Percentiles rank a stretch among this genome's conserved stretches.
These are phyloP conservation scores for Drosophila eohydei DNA, from an alignment of 2,888 invertebrate genomes.

Conservation along the genomic window DNA sequence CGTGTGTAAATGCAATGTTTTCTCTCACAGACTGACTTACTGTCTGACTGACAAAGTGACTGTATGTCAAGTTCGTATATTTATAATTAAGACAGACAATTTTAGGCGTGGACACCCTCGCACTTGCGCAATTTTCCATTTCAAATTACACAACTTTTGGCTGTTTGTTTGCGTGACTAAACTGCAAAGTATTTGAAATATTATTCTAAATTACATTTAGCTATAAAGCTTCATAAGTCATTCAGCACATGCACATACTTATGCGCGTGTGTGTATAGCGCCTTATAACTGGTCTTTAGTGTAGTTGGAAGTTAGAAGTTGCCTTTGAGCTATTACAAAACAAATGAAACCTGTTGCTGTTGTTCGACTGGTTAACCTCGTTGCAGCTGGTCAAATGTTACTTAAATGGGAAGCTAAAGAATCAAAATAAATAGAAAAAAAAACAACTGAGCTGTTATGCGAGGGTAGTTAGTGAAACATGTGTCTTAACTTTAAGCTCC, in stretches of 20 bases:
- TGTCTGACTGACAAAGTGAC: constrained; percentile 6
- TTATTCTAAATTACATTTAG: constrained; percentile 1
- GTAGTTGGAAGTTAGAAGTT: constrained; percentile 23
- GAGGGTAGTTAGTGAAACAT: too few relatives aligned
- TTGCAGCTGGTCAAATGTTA: constrained; percentile 11
- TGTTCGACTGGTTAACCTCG: constrained; percentile 61
- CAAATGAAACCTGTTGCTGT: constrained; percentile 48
- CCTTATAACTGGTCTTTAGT: neutral
- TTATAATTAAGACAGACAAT: constrained; percentile 64
- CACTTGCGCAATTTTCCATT: constrained; percentile 66
- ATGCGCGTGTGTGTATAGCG: too few relatives aligned
- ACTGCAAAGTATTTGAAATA: constrained; percentile 31
- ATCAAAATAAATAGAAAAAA: constrained; percentile 38
- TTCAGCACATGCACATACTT: too few relatives aligned
- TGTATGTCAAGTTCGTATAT: constrained; percentile 64
- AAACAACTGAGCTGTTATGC: constrained; percentile 1
- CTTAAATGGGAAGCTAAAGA: constrained; percentile 18
- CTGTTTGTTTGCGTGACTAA: constrained; percentile 42
- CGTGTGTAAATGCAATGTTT: constrained; percentile 51
- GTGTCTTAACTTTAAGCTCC: too few relatives aligned
- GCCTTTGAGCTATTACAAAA: constrained; percentile 34
- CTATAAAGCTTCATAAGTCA: constrained; percentile 20
- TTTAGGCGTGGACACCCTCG: constrained; percentile 44
- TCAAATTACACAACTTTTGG: constrained; percentile 45
- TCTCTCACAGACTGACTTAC: constrained; percentile 16